Percentiles rank a stretch among this genome's conserved stretches.
Evolutionary conservation across 37 sponge, comb jelly and placozoan species (phyloP).

Genomic region (Mnemiopsis leidyi): DNA sequence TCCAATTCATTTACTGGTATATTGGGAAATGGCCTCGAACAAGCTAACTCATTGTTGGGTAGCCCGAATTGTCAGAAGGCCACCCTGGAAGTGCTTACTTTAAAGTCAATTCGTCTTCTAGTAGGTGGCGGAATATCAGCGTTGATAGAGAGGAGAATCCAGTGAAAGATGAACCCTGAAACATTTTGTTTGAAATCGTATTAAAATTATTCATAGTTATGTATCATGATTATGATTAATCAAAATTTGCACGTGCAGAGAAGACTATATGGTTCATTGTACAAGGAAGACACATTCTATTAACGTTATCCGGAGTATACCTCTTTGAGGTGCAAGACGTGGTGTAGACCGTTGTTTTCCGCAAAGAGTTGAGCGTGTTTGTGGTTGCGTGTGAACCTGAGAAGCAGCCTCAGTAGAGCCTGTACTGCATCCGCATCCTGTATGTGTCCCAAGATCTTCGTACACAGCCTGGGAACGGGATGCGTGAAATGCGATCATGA

Average conservation of each 20-base stretch:
- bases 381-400: constrained; percentile 79
- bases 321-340: constrained; percentile 77
- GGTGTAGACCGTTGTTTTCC: constrained; percentile 79
- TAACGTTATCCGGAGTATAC: too few relatives aligned
- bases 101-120: constrained; percentile 72
- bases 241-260: too few relatives aligned
- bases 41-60: too few relatives aligned
- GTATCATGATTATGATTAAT: too few relatives aligned
- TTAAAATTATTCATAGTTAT: background rate
- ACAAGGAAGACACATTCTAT: too few relatives aligned
- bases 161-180: constrained; percentile 69
- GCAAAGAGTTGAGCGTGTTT: constrained; percentile 77
- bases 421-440: constrained; percentile 71
- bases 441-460: background rate
- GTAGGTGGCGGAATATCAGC: constrained; percentile 80
- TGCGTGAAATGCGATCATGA: background rate
- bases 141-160: constrained; percentile 82
- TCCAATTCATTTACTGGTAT: too few relatives aligned
- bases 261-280: too few relatives aligned
- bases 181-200: background rate
- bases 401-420: constrained; percentile 78
- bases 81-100: too few relatives aligned
- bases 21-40: too few relatives aligned
- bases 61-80: too few relatives aligned
- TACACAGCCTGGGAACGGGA: constrained; percentile 10